These are phyloP conservation scores for Polylopha cassiicola DNA, from an alignment of 2,888 invertebrate species.

Conservation along the genomic window DNA sequence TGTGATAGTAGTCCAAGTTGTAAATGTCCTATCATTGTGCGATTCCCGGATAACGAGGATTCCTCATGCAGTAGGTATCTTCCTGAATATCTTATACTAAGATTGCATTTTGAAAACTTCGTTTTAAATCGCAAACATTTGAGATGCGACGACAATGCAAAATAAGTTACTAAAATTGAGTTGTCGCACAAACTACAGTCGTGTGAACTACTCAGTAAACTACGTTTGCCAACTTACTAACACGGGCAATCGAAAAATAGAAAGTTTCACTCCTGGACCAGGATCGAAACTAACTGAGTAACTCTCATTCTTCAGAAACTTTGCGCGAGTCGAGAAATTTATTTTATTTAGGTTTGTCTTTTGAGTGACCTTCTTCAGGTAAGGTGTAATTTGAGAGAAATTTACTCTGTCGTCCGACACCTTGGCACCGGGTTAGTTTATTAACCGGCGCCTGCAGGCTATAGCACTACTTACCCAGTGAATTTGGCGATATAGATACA, in stretches of 20 bases:
- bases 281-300: constrained; percentile 64
- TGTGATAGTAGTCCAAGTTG: too few relatives aligned
- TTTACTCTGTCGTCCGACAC: background rate
- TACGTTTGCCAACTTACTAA: constrained; percentile 69
- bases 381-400: constrained; percentile 15
- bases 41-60: too few relatives aligned
- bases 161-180: constrained; percentile 59
- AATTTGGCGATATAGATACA: too few relatives aligned
- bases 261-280: constrained; percentile 54
- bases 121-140: too few relatives aligned
- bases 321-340: constrained; percentile 56
- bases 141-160: constrained; percentile 44
- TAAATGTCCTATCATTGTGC: too few relatives aligned
- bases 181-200: constrained; percentile 45
- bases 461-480: too few relatives aligned
- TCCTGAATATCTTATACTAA: too few relatives aligned
- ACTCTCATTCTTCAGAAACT: constrained; percentile 69
- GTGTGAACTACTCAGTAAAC: constrained; percentile 59
- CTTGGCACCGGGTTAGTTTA: too few relatives aligned
- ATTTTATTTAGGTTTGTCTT: constrained; percentile 53
- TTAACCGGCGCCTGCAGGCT: too few relatives aligned
- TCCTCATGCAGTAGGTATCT: too few relatives aligned
- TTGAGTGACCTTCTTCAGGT: constrained; percentile 24
- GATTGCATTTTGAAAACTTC: too few relatives aligned
- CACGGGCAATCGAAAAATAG: constrained; percentile 73